Base-by-base conservation (phyloP, 2,113 vertebrate genomes). In the Thryonomys swinderianus region DNA sequence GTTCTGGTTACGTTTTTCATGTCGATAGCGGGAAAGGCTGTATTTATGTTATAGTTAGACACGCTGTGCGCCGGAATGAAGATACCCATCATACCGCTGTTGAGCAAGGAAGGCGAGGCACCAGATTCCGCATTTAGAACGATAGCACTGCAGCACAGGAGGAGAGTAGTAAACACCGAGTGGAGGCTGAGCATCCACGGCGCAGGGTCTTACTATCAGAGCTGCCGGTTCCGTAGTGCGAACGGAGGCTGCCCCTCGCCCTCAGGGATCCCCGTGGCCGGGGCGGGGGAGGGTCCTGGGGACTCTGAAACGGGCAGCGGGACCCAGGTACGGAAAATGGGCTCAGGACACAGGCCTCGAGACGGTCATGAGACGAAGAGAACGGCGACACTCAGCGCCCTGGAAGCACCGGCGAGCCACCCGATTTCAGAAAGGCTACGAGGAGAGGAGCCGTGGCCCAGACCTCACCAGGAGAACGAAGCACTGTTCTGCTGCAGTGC, bases 361-460 rank as follows among this genome's bases (percentile, higher is more conserved):
- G 42, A 53, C 34, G 9, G 42, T 48, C 10, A 12, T 61, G 42
- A 74, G n/a, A 74, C 17, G 55, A 32, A 62, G 11, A 37, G 32
- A 25, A 11, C 37, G n/a, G 32, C 5, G 37, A 13, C 23, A 23
- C 40, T 57, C 27, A 4, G 23, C 37, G 16, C 62, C 59, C 55
- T 34, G n/a, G 32, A 57, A 16, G 20, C 20, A 2, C 25, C 34
- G 27, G 14, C 2, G 23, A 32, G 18, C 30, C 42, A 42, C 25
- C 48, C 1, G 37, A 11, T 3, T 45, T 81, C 53, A 48, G 23
- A 67, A 42, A 17, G 7, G 1, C 11, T 1, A 18, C 13, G 30
- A 20, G 23, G 78, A 53, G 42, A 34, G 13, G 8, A 25, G 7
- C 16, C 14, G 2, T 1, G 1, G 3, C 9, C 4, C 21, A 55